Percentiles rank a stretch among this genome's conserved stretches.
These are phyloP conservation scores for Adelosebastes latens DNA, from an alignment of 2,797 vertebrate species.

Conservation along the genomic window DNA sequence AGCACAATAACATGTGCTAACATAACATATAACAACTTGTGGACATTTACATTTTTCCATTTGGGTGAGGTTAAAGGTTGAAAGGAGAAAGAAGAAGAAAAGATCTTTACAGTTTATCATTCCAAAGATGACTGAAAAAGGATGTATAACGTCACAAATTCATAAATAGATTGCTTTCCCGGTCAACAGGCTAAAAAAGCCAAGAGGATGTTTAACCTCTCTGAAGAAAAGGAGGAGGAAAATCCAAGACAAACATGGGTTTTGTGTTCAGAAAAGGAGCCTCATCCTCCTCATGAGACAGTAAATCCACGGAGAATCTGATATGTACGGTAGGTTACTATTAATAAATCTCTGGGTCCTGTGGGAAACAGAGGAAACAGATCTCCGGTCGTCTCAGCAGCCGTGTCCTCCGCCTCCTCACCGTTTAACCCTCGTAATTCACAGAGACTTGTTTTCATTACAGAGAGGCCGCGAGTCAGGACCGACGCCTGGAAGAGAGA, in stretches of 20 bases:
- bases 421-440: conserved; percentile 35
- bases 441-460: conserved; percentile 55
- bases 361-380: conserved; percentile 29
- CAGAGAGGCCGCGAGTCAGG: conserved; percentile 20
- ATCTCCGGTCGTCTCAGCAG: neutral
- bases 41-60: neutral
- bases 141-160: neutral
- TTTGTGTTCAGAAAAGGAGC: conserved; percentile 37
- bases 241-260: conserved; percentile 44
- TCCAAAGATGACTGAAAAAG: neutral
- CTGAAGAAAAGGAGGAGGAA: conserved; percentile 10
- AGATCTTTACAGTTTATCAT: neutral
- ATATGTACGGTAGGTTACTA: conserved; percentile 38
- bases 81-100: neutral
- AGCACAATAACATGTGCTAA: neutral
- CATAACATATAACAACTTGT: too few species aligned
- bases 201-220: conserved; percentile 21
- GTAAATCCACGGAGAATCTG: conserved; percentile 41
- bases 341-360: conserved; percentile 45
- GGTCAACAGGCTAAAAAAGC: neutral
- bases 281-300: conserved; percentile 37
- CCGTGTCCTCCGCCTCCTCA: conserved; percentile 15
- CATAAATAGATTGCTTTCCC: neutral
- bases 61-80: neutral
- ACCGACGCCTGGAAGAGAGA: conserved; percentile 33